These are phyloP conservation scores for Festucalex cinctus DNA, from an alignment of 2,113 vertebrate species.

Conservation along the genomic window DNA sequence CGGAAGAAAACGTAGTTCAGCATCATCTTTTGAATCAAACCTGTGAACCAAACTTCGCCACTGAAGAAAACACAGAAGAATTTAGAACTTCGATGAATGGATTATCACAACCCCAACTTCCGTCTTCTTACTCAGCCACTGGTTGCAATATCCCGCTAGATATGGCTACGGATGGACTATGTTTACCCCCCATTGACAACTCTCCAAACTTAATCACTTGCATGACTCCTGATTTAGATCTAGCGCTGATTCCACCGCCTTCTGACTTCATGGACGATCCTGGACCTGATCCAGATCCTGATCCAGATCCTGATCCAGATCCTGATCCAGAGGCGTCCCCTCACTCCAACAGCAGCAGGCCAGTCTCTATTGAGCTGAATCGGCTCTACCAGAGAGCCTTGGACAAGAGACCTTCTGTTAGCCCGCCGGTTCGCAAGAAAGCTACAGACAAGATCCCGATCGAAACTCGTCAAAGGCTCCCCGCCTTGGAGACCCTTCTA, in stretches of 20 bases:
- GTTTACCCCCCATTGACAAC: background rate
- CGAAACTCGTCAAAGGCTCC: conserved; percentile 5
- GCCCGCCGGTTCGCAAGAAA: conserved; percentile 5
- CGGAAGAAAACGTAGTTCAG: background rate
- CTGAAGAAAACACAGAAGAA: background rate
- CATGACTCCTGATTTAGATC: conserved; percentile 9
- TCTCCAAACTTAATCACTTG: background rate
- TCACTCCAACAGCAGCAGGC: background rate
- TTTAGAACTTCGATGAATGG: background rate
- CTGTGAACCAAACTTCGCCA: conserved; percentile 8
- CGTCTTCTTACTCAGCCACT: background rate
- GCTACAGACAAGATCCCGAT: background rate
- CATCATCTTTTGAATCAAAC: conserved; percentile 6
- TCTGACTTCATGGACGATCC: conserved; percentile 74
- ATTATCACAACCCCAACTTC: background rate
- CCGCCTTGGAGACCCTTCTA: background rate
- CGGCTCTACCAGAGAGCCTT: conserved; percentile 41
- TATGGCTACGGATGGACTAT: background rate
- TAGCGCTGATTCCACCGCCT: conserved; percentile 68
- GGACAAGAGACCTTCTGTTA: conserved; percentile 30
- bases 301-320: background rate
- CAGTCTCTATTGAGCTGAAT: conserved; percentile 28
- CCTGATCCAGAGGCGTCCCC: background rate
- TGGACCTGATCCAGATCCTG: background rate
- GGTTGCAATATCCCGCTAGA: background rate